Evolutionary conservation across 2,888 invertebrate genomes (phyloP).

Genomic region (Nephrotoma guestfalica): DNA sequence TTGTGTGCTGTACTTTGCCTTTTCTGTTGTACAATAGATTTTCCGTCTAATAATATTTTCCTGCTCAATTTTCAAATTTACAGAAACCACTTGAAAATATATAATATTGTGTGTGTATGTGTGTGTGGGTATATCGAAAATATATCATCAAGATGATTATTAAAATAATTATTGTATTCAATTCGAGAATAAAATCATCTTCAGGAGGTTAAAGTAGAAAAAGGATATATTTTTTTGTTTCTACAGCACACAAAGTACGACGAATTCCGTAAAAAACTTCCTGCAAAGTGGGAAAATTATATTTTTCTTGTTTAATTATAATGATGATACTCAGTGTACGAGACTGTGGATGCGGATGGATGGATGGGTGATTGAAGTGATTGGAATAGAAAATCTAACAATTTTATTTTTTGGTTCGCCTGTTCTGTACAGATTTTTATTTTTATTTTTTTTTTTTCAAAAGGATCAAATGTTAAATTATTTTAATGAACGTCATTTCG

Average conservation of each 20-base stretch:
- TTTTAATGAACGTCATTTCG: not conserved
- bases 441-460: not conserved
- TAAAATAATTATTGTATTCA: not conserved
- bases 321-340: not conserved
- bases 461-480: not conserved
- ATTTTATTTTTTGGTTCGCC: not conserved
- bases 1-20: not conserved
- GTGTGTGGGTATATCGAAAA: not conserved
- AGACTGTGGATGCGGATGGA: not conserved
- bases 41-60: not conserved
- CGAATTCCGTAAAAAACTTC: not conserved
- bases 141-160: not conserved
- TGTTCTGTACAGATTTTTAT: not conserved
- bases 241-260: not conserved
- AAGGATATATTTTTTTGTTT: not conserved
- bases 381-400: not conserved
- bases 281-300: not conserved
- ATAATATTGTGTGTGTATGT: not conserved
- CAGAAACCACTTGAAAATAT: not conserved
- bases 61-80: not conserved
- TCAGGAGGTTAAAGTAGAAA: not conserved
- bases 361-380: not conserved
- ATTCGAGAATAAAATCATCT: not conserved
- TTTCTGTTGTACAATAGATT: not conserved
- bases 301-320: not conserved